Evolutionary conservation across 2,113 vertebrate genomes (phyloP), one percentile per base, ranked within the genome.

Genomic region (Triplophysa rosa): DNA sequence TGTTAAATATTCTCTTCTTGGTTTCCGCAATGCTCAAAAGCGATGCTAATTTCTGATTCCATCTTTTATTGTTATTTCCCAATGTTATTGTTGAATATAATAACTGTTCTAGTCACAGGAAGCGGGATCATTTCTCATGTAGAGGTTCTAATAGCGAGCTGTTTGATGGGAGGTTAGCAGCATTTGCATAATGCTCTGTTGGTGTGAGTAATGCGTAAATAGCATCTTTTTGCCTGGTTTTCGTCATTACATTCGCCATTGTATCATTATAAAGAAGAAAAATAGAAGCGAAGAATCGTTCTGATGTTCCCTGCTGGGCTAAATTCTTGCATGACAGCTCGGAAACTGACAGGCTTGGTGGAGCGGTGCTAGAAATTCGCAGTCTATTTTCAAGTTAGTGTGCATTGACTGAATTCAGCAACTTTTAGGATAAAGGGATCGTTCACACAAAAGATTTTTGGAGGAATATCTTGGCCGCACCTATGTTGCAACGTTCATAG

Each of bases 121-220:
- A 74, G 71, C 37, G 42, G 56, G n/a, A 74, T 58, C 40, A 71
- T 71, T 71, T 17, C 68, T 71, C 68, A 19, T 37, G 68, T 8
- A 33, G 37, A 61, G 71, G 54, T 74, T 40, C 33, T 62, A 74
- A 62, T 74, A 19, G 16, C 40, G 29, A 42, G 71, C 58, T 24
- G 71, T 74, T 74, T 62, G 71, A 74, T 61, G 33, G 71, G 56
- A 33, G 33, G 9, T 61, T 26, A 61, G 70, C 8, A 29, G 33
- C 70, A 61, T 73, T 73, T 73, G 70, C 70, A 73, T 73, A 74
- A 74, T 74, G 71, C 56, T 62, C 71, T 75, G 37, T 75, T 75
- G 72, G 72, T 75, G 72, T 75, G 72, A 63, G 72, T 75, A 75
- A 75, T 75, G 59, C 16, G 23, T 75, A 75, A 75, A 75, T 75